phyloP scores from a whole-genome alignment of 2,797 vertebrate species.

The Synaphobranchus kaupii region DNA sequence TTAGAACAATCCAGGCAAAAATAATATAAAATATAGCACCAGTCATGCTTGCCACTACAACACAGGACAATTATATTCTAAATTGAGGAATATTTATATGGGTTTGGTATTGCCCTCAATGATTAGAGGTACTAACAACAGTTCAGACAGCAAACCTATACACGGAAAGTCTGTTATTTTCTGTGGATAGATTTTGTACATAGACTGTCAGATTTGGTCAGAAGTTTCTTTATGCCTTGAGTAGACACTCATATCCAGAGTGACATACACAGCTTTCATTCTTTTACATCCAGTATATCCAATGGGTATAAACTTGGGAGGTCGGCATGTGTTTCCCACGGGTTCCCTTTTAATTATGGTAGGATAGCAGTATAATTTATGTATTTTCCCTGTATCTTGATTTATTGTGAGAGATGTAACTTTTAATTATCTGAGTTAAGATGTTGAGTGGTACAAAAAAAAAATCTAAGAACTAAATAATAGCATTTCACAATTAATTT shows the following conservation, averaged over 20 bases:
- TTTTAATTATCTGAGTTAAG: not conserved
- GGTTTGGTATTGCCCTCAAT: too few relatives aligned
- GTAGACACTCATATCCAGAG: not conserved
- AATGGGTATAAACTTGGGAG: not conserved
- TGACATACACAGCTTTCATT: not conserved
- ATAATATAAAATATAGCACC: too few relatives aligned
- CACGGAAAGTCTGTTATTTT: not conserved
- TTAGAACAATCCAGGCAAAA: not conserved
- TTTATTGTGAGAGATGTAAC: not conserved
- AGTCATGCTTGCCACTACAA: too few relatives aligned
- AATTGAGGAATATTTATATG: too few relatives aligned
- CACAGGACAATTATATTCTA: too few relatives aligned
- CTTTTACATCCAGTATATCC: not conserved
- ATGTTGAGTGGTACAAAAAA: not conserved
- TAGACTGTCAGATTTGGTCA: not conserved
- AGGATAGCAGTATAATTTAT: not conserved
- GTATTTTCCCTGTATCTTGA: not conserved
- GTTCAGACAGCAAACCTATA: too few relatives aligned
- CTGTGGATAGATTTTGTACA: not conserved
- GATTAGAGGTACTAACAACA: too few relatives aligned
- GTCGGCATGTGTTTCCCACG: not conserved
- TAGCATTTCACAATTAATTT: not conserved
- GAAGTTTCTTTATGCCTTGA: too few relatives aligned
- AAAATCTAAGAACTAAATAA: not conserved
- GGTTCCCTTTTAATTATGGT: not conserved